Evolutionary conservation across 2,113 vertebrate genomes (phyloP).

Genomic region (Sardina pilchardus): DNA sequence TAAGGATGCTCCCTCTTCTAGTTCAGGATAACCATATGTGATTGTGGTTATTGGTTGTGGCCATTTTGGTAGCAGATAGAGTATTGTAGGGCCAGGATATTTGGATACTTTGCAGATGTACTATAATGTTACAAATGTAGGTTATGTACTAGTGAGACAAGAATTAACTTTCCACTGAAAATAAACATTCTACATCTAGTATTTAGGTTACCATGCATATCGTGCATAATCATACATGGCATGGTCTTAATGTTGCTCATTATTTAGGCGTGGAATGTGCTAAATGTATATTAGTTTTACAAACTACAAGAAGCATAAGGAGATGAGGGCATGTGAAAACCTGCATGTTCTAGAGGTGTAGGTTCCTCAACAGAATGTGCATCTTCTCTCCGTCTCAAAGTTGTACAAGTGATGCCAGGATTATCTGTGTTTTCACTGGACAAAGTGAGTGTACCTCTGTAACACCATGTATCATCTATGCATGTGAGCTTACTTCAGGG

Average conservation of each 20-base stretch:
- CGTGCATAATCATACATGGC: too few relatives aligned
- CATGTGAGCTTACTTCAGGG: background rate
- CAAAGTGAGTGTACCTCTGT: background rate
- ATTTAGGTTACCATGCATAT: too few relatives aligned
- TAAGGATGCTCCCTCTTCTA: background rate
- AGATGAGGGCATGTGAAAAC: background rate
- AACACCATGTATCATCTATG: background rate
- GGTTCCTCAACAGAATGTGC: background rate
- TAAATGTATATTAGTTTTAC: too few relatives aligned
- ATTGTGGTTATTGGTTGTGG: background rate
- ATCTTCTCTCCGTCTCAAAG: background rate
- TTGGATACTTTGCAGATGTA: too few relatives aligned
- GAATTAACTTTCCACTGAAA: too few relatives aligned
- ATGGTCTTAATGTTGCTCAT: too few relatives aligned
- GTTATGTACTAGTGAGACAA: too few relatives aligned
- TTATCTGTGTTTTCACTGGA: background rate
- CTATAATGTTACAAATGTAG: too few relatives aligned
- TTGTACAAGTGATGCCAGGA: background rate
- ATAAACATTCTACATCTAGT: too few relatives aligned
- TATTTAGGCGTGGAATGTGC: too few relatives aligned
- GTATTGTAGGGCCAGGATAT: too few relatives aligned
- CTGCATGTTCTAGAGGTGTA: background rate
- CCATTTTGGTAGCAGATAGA: too few relatives aligned
- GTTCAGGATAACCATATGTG: background rate
- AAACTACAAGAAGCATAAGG: background rate